phyloP scores from a whole-genome alignment of 2,797 vertebrate genomes.

The Dendrocincla tyrannina region DNA sequence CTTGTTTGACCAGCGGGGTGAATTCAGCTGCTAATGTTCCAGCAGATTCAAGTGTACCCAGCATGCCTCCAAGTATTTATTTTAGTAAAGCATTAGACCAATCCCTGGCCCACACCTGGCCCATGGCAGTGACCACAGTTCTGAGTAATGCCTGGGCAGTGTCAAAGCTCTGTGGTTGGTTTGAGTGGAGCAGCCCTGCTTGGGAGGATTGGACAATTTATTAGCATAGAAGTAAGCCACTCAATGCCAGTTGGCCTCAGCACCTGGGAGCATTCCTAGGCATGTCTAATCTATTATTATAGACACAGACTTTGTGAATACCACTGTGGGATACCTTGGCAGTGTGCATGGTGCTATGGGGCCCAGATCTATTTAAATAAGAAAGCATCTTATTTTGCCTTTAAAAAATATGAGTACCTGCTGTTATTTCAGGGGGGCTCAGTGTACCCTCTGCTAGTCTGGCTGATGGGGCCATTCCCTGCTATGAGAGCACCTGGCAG shows the following conservation, averaged over 20 bases:
- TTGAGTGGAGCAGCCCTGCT: background rate
- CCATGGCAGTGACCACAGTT: fast-evolving
- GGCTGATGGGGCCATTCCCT: background rate
- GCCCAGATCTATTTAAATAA: background rate
- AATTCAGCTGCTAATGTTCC: background rate
- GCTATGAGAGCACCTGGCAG: conserved; percentile 33
- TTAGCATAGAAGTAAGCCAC: background rate
- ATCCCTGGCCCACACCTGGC: fast-evolving
- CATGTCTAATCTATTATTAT: background rate
- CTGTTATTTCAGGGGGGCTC: background rate
- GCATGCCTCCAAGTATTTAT: background rate
- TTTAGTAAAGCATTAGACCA: background rate
- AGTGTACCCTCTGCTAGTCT: background rate
- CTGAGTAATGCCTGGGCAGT: background rate
- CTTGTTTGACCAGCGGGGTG: background rate
- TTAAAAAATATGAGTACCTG: background rate
- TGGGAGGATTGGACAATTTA: background rate
- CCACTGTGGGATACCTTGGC: background rate
- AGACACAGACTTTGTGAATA: background rate
- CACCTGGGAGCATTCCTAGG: background rate
- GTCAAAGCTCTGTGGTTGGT: background rate
- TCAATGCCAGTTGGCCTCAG: conserved; percentile 12
- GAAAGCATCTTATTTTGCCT: background rate
- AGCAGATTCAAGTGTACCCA: background rate
- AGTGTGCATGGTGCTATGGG: background rate